These are phyloP conservation scores for Notolabrus celidotus DNA, from an alignment of 2,797 vertebrate genomes.

Conservation along the genomic window DNA sequence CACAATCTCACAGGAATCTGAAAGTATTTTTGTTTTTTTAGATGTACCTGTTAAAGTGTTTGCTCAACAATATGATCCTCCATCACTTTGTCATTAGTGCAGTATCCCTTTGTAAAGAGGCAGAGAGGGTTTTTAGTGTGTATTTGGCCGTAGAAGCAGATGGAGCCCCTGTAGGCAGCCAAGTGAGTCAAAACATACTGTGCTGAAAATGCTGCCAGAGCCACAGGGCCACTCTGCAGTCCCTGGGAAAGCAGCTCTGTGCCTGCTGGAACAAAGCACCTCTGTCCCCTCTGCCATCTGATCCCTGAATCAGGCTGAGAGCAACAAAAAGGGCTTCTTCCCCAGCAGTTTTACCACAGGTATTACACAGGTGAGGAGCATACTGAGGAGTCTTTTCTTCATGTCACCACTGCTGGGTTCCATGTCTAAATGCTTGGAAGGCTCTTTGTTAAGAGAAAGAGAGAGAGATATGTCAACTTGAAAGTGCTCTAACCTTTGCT, in stretches of 20 bases:
- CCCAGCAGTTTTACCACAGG: constrained; percentile 23
- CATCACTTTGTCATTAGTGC: constrained; percentile 9
- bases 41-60: background rate
- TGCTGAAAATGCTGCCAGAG: constrained; percentile 47
- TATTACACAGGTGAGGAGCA: constrained; percentile 5
- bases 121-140: constrained; percentile 31
- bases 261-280: constrained; percentile 77
- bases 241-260: constrained; percentile 65
- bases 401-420: background rate
- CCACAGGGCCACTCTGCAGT: constrained; percentile 53
- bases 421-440: constrained; percentile 1
- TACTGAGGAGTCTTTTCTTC: constrained; percentile 50
- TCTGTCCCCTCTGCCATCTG: constrained; percentile 75
- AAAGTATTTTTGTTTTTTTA: background rate
- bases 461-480: background rate
- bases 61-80: background rate
- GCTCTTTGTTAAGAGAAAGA: constrained; percentile 10
- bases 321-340: constrained; percentile 10
- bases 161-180: constrained; percentile 64
- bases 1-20: background rate
- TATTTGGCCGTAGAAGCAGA: constrained; percentile 57
- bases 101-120: constrained; percentile 18
- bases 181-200: constrained; percentile 48
- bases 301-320: constrained; percentile 68
- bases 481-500: background rate